Base-by-base conservation (phyloP, 2,113 vertebrate genomes). In the Hemibagrus wyckioides region DNA sequence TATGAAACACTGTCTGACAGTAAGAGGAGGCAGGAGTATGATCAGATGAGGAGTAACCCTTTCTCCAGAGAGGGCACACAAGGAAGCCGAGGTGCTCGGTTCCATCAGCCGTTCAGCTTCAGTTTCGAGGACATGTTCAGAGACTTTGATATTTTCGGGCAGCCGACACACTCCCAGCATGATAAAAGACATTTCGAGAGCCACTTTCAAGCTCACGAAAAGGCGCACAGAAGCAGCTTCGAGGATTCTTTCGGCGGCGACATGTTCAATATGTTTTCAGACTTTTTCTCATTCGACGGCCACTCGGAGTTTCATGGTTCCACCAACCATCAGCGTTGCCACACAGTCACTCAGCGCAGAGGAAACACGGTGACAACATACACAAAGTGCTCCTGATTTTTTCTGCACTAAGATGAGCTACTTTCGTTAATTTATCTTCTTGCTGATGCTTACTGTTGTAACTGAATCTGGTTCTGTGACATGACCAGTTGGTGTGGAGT, bases 311-410 rank as follows among this genome's bases (percentile, higher is more conserved):
- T 99, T 89, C 97, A 96, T 8, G 93, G 95, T 67, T 95, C 97
- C 30, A 95, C 92, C 65, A 97, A 97, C 93, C 95, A 93, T 84
- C 95, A 92, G 86, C 97, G 98, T 91, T 99, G 98, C 89, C 96
- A 97, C 94, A 99, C 97, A 90, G 97, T 99, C 92, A 99, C 98
- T 0, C 96, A 99, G 91, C 95, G 98, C 10, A 94, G 96, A 92
- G 98, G 98, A 87, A 99, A 99, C 94, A 99, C 99, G 97, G 98
- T 99, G 89, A 98, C 97, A 77, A 99, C 98, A 0, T 99, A 97
- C 85, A 99, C 97, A 0, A 97, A 99, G 93, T 99, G 98, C 94
- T 98, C 98, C 36, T 96, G 91, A 94, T 86, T 41, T 52, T 25
- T 4, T 19, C 61, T 41, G 6, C 33, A 10, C 21, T 54, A 2